phyloP scores from a whole-genome alignment of 2,113 vertebrate species.

The Charadrius vociferus region DNA sequence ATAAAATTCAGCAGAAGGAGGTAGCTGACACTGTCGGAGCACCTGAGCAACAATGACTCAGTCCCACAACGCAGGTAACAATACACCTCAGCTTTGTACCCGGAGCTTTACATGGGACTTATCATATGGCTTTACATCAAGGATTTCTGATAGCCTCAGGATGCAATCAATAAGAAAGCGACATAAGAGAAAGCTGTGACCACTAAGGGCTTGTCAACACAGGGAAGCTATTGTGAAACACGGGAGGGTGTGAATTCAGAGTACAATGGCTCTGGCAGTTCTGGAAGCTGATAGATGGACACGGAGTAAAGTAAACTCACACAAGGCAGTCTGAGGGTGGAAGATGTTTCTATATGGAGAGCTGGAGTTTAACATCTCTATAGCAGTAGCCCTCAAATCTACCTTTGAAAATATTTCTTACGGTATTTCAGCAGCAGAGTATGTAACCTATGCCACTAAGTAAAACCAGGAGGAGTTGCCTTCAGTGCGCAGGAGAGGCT shows the following conservation, averaged over 20 bases:
- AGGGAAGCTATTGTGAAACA: background rate
- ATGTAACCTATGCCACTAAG: background rate
- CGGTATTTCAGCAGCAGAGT: background rate
- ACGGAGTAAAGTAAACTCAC: background rate
- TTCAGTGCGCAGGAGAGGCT: fast-evolving
- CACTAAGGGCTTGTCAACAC: background rate
- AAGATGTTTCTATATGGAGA: background rate
- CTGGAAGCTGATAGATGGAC: background rate
- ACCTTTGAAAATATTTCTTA: background rate
- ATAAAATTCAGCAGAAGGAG: conserved; percentile 29
- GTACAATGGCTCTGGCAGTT: background rate
- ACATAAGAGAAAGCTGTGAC: conserved; percentile 14
- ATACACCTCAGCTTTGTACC: background rate
- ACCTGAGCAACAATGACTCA: background rate
- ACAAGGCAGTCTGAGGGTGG: background rate
- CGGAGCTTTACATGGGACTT: background rate
- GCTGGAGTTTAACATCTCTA: background rate
- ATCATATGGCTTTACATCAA: background rate
- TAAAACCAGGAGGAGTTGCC: background rate
- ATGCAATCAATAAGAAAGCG: conserved; percentile 15
- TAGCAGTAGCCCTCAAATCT: background rate
- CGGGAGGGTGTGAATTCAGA: background rate
- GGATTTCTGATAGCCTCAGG: conserved; percentile 23
- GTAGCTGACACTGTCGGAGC: background rate
- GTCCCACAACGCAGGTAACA: background rate